These are phyloP conservation scores for Thera britannica DNA, from an alignment of 2,888 invertebrate genomes.

Conservation along the genomic window DNA sequence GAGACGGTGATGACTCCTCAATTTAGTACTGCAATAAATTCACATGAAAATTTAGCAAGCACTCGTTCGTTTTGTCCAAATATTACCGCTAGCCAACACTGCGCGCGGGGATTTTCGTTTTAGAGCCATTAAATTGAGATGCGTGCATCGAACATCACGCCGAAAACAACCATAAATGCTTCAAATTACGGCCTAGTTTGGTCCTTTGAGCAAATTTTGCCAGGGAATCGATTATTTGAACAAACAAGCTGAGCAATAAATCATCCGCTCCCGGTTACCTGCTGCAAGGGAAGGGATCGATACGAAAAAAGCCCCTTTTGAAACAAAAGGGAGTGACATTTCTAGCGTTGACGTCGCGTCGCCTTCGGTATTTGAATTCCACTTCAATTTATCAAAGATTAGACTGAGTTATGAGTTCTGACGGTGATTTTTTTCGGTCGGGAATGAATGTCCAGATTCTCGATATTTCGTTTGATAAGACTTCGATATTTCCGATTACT, in stretches of 20 bases:
- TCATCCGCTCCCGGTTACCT: conserved; percentile 81
- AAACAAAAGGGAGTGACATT: conserved; percentile 79
- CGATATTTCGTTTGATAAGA: conserved; percentile 28
- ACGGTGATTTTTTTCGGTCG: conserved; percentile 36
- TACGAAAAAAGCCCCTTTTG: conserved; percentile 72
- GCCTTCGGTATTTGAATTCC: conserved; percentile 46
- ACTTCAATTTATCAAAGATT: conserved; percentile 49
- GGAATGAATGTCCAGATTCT: conserved; percentile 40
- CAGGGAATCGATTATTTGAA: conserved; percentile 80
- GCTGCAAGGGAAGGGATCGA: conserved; percentile 77
- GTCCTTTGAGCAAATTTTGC: conserved; percentile 50
- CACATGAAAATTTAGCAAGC: conserved; percentile 67
- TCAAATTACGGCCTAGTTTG: conserved; percentile 51
- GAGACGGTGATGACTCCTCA: conserved; percentile 52
- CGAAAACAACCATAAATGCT: conserved; percentile 48
- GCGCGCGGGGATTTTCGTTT: conserved; percentile 70
- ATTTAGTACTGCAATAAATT: conserved; percentile 68
- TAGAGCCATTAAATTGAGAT: conserved; percentile 72
- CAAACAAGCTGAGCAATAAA: conserved; percentile 81
- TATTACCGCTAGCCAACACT: conserved; percentile 66
- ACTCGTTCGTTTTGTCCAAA: conserved; percentile 67
- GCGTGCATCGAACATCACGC: conserved; percentile 47
- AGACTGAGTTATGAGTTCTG: conserved; percentile 40
- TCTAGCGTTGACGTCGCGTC: conserved; percentile 53
- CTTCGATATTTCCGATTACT: conserved; percentile 24